Evolutionary conservation across 2,888 invertebrate species (phyloP).

Genomic region (Xanthorhoe designata): DNA sequence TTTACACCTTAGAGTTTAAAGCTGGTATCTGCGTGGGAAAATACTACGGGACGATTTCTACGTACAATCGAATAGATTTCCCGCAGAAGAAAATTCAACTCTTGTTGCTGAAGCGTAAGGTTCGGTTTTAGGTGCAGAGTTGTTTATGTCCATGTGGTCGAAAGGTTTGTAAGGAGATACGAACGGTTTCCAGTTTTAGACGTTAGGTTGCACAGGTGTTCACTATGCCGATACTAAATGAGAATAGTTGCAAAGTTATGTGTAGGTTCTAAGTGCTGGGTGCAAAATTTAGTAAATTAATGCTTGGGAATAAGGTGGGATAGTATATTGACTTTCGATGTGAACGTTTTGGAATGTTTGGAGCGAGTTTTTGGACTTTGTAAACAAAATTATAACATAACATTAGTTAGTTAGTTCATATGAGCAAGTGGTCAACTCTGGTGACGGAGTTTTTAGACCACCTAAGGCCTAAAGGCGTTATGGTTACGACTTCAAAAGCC

Average conservation of each 20-base stretch:
- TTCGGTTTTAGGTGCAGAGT: neutral
- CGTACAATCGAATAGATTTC: constrained; percentile 23
- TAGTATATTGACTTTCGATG: neutral
- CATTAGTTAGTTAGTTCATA: no score
- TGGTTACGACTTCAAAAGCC: no score
- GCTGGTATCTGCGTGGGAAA: constrained; percentile 7
- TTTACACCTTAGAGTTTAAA: neutral
- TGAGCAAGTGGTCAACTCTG: no score
- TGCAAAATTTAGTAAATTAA: neutral
- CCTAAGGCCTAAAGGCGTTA: no score
- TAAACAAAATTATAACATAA: no score
- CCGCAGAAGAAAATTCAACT: neutral
- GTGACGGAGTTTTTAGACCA: no score
- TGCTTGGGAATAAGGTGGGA: neutral
- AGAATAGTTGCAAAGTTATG: neutral
- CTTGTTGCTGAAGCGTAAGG: neutral
- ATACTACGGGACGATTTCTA: constrained; percentile 7
- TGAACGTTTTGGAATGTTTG: neutral
- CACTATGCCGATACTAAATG: constrained; percentile 1
- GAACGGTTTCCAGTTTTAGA: constrained; percentile 13
- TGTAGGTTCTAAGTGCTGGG: neutral
- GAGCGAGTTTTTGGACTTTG: neutral
- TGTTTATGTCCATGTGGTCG: neutral
- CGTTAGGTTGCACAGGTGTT: constrained; percentile 49
- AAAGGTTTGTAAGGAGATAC: constrained; percentile 2